Percentiles rank a stretch among this genome's conserved stretches.
phyloP scores from a whole-genome alignment of 2,888 invertebrate species.

The Mellilla xanthometata region DNA sequence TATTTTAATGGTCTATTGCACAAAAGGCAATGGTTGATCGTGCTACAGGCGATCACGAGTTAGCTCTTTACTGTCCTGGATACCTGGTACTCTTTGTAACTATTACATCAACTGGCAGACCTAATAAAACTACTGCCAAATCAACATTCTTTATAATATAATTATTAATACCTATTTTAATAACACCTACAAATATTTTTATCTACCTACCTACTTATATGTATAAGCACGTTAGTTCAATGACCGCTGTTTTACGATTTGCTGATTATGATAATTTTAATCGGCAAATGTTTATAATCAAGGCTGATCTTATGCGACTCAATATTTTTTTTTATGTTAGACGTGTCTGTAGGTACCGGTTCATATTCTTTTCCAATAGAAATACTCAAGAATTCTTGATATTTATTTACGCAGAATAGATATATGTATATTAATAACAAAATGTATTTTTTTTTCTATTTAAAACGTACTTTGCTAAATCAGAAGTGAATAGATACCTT shows the following conservation, averaged over 20 bases:
- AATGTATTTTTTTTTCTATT: too few relatives aligned
- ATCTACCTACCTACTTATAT: background rate
- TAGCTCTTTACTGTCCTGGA: constrained; percentile 44
- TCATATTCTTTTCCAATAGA: too few relatives aligned
- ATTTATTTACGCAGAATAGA: too few relatives aligned
- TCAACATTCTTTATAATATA: too few relatives aligned
- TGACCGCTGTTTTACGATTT: constrained; percentile 10
- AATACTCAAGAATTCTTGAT: too few relatives aligned
- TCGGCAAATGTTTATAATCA: constrained; percentile 5
- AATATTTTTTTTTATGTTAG: too few relatives aligned
- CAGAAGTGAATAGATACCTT: too few relatives aligned
- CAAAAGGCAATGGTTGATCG: constrained; percentile 44
- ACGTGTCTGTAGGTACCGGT: too few relatives aligned
- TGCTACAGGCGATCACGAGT: constrained; percentile 54
- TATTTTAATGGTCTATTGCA: constrained; percentile 53
- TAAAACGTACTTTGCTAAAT: too few relatives aligned
- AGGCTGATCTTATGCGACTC: constrained; percentile 3
- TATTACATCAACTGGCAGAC: constrained; percentile 17
- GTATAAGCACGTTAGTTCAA: constrained; percentile 5
- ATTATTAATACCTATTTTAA: too few relatives aligned
- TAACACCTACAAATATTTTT: background rate
- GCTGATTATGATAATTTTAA: constrained; percentile 13
- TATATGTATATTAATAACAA: too few relatives aligned
- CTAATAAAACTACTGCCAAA: too few relatives aligned
- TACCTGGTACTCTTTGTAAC: constrained; percentile 65